Base-by-base conservation (phyloP, 2,797 vertebrate species). In the Meriones psammophilus region DNA sequence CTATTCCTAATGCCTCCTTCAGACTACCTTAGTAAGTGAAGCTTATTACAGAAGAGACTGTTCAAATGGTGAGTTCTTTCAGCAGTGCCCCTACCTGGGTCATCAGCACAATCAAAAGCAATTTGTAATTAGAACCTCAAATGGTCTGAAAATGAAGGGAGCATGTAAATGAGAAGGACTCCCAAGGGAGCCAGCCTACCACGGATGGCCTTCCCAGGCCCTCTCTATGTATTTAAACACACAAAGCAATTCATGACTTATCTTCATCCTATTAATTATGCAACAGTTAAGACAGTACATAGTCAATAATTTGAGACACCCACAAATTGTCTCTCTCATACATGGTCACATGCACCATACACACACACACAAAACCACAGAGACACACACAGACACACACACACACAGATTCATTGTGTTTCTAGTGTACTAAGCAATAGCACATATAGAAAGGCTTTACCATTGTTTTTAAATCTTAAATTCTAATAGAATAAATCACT, bases 121-220 rank as follows among this genome's bases (percentile, higher is more conserved):
- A 92, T 94, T 91, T 95, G 95, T 85, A 97, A 97, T 98, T 97
- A 97, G 90, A 92, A 71, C 88, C 93, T 97, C 93, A 97, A 97
- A 97, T 97, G 91, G 68, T 62, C 93, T 97, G 96, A 97, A 91
- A 96, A 97, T 97, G 94, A 96, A 97, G 88, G 79, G 58, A 85
- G 36, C 62, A 93, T 87, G 88, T 95, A 95, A 97, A 96, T 93
- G 86, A 95, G 22, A 88, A 74, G 77, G 79, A 62, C 17, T 96
- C 88, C 86, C 79, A 17, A 80, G 80, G 54, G 76, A 94, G 26
- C 46, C 68, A 22, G 42, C 7, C 22, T 4, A 39, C 50, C 24
- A 89, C 64, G 84, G 76, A 81, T 22, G 83, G 8, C 3, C 10
- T 93, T 64, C 46, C 46, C 60, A 88, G 80, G 91, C 66, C 88